phyloP scores from a whole-genome alignment of 2,888 invertebrate species.

The Flexamia atlantica region DNA sequence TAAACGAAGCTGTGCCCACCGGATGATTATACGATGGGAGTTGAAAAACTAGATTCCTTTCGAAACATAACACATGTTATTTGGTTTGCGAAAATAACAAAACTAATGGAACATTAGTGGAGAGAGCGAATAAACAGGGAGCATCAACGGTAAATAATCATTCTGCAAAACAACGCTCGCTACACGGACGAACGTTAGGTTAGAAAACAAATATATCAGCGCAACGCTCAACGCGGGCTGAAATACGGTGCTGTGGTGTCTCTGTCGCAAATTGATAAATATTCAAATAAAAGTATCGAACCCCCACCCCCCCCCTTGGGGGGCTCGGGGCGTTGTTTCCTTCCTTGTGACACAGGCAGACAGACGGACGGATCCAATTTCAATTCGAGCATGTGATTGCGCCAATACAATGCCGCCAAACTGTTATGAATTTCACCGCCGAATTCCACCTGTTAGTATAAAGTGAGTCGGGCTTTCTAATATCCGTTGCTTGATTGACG shows the following conservation, averaged over 20 bases:
- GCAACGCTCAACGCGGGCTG: not conserved
- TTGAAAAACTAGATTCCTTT: constrained; percentile 19
- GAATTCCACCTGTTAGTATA: constrained; percentile 1
- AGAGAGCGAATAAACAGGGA: constrained; percentile 15
- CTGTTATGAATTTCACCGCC: constrained; percentile 54
- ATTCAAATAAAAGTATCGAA: constrained; percentile 55
- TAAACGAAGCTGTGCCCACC: not conserved
- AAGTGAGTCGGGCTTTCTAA: constrained; percentile 8
- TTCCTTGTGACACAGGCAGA: constrained; percentile 41
- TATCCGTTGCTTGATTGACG: constrained; percentile 23
- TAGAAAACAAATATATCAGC: constrained; percentile 57
- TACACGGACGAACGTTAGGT: constrained; percentile 43
- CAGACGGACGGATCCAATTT: constrained; percentile 58
- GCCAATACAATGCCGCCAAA: constrained; percentile 60
- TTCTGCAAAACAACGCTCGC: constrained; percentile 25
- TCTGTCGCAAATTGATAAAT: constrained; percentile 51
- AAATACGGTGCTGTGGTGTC: constrained; percentile 46
- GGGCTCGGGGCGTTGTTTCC: constrained; percentile 35
- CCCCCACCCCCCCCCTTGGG: not conserved
- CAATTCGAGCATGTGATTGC: constrained; percentile 60
- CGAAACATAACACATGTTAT: not conserved
- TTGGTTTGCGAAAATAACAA: constrained; percentile 28
- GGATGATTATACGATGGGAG: not conserved
- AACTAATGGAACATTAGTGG: constrained; percentile 22
- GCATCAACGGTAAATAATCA: constrained; percentile 34